A percentile compares a stretch with the other conserved stretches of the same genome.
Evolutionary conservation across 2,113 vertebrate genomes (phyloP).

Genomic region (Onychostoma macrolepis): DNA sequence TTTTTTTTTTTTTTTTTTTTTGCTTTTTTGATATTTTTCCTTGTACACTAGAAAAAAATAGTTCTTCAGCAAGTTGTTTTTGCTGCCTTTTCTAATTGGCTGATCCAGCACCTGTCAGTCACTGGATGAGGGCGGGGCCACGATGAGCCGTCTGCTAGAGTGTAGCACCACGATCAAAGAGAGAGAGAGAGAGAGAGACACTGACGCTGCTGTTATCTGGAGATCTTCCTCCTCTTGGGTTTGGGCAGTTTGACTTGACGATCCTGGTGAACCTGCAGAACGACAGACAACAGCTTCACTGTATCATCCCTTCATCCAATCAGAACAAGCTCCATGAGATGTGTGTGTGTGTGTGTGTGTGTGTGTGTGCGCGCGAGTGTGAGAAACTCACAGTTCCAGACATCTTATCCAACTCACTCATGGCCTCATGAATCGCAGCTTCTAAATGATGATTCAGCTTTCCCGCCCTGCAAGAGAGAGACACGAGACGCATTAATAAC

Average conservation of each 20-base stretch:
- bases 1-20: slow-evolving; percentile 70
- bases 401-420: slow-evolving; percentile 98
- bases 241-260: slow-evolving; percentile 96
- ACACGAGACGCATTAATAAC: background rate
- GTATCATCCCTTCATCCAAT: background rate
- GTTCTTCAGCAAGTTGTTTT: slow-evolving; percentile 87
- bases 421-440: slow-evolving; percentile 99
- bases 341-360: background rate
- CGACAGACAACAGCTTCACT: slow-evolving; percentile 31
- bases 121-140: slow-evolving; percentile 65
- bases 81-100: slow-evolving; percentile 82
- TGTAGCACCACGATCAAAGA: slow-evolving; percentile 74
- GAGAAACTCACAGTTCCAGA: slow-evolving; percentile 90
- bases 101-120: slow-evolving; percentile 82
- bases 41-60: slow-evolving; percentile 92
- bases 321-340: background rate
- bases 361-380: background rate
- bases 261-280: slow-evolving; percentile 79
- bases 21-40: slow-evolving; percentile 69
- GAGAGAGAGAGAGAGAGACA: slow-evolving; percentile 11
- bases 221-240: slow-evolving; percentile 98
- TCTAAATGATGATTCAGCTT: slow-evolving; percentile 99
- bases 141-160: slow-evolving; percentile 61
- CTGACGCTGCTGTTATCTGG: slow-evolving; percentile 95
- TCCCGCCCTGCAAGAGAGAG: slow-evolving; percentile 80